Percentiles rank a stretch among this genome's conserved stretches.
These are phyloP conservation scores for Caenorhabditis brenneri DNA, from an alignment of 1,140 invertebrate genomes.

Conservation along the genomic window DNA sequence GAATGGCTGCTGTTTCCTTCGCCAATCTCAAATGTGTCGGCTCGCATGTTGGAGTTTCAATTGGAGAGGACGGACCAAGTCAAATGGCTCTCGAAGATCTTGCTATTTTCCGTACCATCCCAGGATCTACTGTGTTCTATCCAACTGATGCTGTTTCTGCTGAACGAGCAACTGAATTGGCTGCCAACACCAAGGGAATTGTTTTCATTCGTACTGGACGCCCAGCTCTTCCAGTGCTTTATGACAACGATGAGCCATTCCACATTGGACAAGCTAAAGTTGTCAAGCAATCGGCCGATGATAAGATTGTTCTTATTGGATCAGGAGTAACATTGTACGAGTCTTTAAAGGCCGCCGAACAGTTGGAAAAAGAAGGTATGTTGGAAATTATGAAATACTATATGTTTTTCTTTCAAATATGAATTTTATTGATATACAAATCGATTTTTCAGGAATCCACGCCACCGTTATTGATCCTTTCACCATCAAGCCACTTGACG, in stretches of 20 bases:
- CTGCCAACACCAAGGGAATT: slow-evolving; percentile 87
- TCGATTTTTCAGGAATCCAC: slow-evolving; percentile 54
- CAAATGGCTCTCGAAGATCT: slow-evolving; percentile 99
- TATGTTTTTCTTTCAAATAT: neutral
- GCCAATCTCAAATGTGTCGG: slow-evolving; percentile 93
- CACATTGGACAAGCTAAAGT: slow-evolving; percentile 76
- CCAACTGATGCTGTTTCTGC: slow-evolving; percentile 91
- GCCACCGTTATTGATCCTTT: slow-evolving; percentile 67
- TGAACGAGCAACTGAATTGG: slow-evolving; percentile 90
- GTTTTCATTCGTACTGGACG: slow-evolving; percentile 94
- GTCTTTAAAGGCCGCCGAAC: slow-evolving; percentile 83
- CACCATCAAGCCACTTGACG: slow-evolving; percentile 88
- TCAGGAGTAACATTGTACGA: slow-evolving; percentile 91
- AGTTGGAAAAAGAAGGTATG: slow-evolving; percentile 75
- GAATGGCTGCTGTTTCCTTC: slow-evolving; percentile 98
- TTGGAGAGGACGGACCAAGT: slow-evolving; percentile 77
- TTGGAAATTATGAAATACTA: no score
- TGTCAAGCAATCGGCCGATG: slow-evolving; percentile 78
- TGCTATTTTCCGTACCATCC: slow-evolving; percentile 90
- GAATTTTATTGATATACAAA: neutral
- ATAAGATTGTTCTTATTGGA: slow-evolving; percentile 84
- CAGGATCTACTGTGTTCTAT: slow-evolving; percentile 92
- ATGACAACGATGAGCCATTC: slow-evolving; percentile 85
- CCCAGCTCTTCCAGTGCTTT: slow-evolving; percentile 86
- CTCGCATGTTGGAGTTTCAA: slow-evolving; percentile 92